phyloP scores from a whole-genome alignment of 1,140 invertebrate species.

The Coptotermes formosanus region DNA sequence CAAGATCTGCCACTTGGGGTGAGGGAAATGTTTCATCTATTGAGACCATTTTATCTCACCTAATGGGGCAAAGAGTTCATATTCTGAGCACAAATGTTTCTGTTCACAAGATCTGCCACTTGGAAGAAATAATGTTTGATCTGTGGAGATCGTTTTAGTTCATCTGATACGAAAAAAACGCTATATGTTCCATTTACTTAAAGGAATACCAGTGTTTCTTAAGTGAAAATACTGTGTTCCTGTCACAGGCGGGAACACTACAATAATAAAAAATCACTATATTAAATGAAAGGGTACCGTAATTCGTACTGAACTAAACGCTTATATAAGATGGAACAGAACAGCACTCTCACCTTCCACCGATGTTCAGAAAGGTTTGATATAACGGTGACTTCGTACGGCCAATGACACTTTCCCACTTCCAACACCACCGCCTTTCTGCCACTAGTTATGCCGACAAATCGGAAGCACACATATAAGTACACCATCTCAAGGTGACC shows the following conservation, averaged over 20 bases:
- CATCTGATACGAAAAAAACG: neutral
- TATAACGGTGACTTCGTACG: neutral
- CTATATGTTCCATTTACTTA: neutral
- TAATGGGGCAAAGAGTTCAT: too few relatives aligned
- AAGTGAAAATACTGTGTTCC: neutral
- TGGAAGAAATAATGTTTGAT: too few relatives aligned
- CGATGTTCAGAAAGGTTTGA: neutral
- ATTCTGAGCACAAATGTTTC: too few relatives aligned
- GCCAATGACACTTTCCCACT: neutral
- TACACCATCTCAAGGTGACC: slow-evolving; percentile 17
- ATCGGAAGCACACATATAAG: neutral
- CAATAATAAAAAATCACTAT: neutral
- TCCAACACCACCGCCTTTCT: slow-evolving; percentile 21
- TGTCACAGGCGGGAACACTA: neutral
- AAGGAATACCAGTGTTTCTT: too few relatives aligned
- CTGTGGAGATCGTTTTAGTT: neutral
- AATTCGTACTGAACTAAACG: neutral
- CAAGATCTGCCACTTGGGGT: too few relatives aligned
- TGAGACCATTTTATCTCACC: too few relatives aligned
- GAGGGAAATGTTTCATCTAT: too few relatives aligned
- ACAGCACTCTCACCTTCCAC: neutral
- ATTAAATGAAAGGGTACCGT: neutral
- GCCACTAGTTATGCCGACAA: neutral
- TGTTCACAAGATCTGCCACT: too few relatives aligned
- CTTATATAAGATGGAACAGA: neutral